Evolutionary conservation across 1,140 invertebrate species (phyloP), one percentile per base, ranked within the genome.

Genomic region (silkworm (Bombyx mori)): DNA sequence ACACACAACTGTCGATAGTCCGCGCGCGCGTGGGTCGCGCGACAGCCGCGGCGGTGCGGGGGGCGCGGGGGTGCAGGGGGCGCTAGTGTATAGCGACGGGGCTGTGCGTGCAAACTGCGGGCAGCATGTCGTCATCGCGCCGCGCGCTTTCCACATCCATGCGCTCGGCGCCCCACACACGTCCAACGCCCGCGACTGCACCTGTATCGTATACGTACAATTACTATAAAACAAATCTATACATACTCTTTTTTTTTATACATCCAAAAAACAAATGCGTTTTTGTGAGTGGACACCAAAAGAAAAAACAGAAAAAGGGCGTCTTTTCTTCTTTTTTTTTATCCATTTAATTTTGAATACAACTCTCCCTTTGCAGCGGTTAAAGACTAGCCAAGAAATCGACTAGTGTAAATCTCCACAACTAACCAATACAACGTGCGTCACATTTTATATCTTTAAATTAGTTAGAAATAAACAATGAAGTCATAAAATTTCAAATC

Each of bases 21-120:
- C 52, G n/a, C 3, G 22, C 22, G 50, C 4, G n/a, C 5, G n/a
- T 51, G 5, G 50, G 8, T 44, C 44, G 53, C 46, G 44, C 10
- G 46, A 57, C 49, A 51, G 52, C 10, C 45, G 4, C 50, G 8
- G 48, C 2, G 26, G 52, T 42, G 7, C 22, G 52, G 42, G 26
- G 9, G 12, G 53, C n/a, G 54, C 54, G 54, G 43, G 5, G 43
- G 7, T 51, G 52, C 44, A 44, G 46, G 51, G 58, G 60, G 56
- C 59, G 50, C 77, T 81, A 84, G 79, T 86, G 82, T 53, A 86
- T 86, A 63, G 82, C 82, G 53, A 86, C 83, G 68, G 83, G 81
- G 68, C 75, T 78, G 79, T 80, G 79, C 70, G 63, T 56, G 73
- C 78, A 81, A 18, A 82, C 80, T 62, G 75, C 67, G 62, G 64